phyloP scores from a whole-genome alignment of 2,113 vertebrate genomes.

The Oncorhynchus mykiss region DNA sequence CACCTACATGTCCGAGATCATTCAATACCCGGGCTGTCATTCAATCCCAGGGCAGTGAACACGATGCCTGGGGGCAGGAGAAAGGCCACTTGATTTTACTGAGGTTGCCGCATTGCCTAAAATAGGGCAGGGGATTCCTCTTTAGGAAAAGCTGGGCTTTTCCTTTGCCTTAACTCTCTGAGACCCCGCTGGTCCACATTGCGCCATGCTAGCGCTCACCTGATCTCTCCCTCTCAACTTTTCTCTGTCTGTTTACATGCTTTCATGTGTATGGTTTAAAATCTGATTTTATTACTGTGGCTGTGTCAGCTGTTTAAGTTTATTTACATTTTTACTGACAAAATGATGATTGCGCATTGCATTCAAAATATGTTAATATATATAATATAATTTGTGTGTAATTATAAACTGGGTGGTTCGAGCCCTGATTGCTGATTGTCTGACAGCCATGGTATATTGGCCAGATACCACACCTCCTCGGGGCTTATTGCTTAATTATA shows the following conservation, averaged over 20 bases:
- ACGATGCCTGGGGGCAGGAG: conserved; percentile 2
- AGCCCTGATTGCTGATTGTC: no score
- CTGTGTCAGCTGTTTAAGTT: background rate
- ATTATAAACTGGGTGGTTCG: no score
- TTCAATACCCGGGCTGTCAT: conserved; percentile 30
- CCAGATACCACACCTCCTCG: no score
- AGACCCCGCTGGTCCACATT: conserved; percentile 19
- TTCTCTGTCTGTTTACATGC: background rate
- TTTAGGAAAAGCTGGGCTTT: conserved; percentile 50
- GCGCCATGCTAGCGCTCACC: conserved; percentile 42
- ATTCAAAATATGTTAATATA: background rate
- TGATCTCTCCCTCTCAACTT: background rate
- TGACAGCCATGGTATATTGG: no score
- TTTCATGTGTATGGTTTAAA: background rate
- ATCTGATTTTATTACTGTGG: no score
- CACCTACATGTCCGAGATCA: conserved; percentile 31
- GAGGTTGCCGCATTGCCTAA: conserved; percentile 26
- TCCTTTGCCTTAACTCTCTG: conserved; percentile 17
- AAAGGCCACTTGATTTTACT: conserved; percentile 35
- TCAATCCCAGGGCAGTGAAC: conserved; percentile 14
- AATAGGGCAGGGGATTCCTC: conserved; percentile 53
- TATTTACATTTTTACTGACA: background rate
- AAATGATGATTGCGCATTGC: background rate
- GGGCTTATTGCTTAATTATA: no score
- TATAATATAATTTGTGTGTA: no score